Base-by-base conservation (phyloP, 1,140 invertebrate genomes). In the Hetaerina americana region DNA sequence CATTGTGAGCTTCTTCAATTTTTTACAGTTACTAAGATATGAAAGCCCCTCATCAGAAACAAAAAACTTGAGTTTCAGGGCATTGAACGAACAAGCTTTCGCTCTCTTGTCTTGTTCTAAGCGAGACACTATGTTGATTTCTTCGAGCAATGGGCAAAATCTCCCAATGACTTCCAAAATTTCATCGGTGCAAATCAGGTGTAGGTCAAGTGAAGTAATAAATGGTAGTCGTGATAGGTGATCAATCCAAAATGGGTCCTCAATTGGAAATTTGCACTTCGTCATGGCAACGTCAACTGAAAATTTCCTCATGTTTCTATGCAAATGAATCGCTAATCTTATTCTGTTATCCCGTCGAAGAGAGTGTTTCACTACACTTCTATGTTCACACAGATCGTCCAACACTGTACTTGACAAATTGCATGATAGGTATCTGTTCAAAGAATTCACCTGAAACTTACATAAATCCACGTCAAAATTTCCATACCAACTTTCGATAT, bases 51-150 rank as follows among this genome's bases (percentile, higher is more conserved):
- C 27, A 73, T 77, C 76, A 18, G 75, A 75, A 12, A 77, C 72
- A 68, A 74, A 76, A 66, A 74, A 76, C 40, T 72, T 73, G 12
- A 77, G 66, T 68, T 75, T 76, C 66, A 75, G 82, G 71, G 83
- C 83, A 77, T 84, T 84, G 69, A 84, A 82, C 5, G 76, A 75
- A 3, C 81, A 82, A 26, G 24, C 29, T 29, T 24, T 28, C 6
- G 27, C 57, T 15, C 66, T 66, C n/a, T 27, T 70, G 22, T 31
- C 66, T 5, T 49, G 67, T 26, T 74, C 75, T 81, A 82, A 66
- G 78, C 79, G 57, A 26, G 84, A 85, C n/a, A 84, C 80, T 68
- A 84, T 83, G 72, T 84, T 82, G 26, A 85, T 80, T 73, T 83
- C 80, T 76, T 84, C 81, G 12, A 85, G 77, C 67, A 81, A 74